phyloP scores from a whole-genome alignment of 2,797 vertebrate genomes.

The Trematomus bernacchii region DNA sequence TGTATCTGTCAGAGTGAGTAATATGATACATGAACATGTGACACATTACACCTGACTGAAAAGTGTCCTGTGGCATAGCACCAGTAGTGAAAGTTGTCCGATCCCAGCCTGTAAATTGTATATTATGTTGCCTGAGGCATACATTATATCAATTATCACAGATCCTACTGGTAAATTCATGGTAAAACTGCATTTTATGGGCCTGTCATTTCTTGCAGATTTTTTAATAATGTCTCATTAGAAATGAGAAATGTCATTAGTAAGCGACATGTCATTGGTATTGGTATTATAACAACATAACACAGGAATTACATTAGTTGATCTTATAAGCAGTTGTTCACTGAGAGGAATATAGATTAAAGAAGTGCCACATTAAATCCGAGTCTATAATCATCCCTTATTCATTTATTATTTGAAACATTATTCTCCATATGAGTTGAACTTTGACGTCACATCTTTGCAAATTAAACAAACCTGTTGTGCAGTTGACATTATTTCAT shows the following conservation, averaged over 20 bases:
- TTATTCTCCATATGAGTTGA: not conserved
- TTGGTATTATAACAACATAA: no score
- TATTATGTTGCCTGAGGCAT: not conserved
- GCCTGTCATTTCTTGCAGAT: not conserved
- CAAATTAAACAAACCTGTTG: not conserved
- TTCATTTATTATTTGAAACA: not conserved
- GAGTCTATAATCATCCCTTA: not conserved
- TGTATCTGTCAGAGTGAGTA: slow-evolving; percentile 51
- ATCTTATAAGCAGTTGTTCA: not conserved
- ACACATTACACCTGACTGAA: slow-evolving; percentile 38
- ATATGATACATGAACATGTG: slow-evolving; percentile 50
- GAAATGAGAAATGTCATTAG: not conserved
- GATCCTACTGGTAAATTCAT: not conserved
- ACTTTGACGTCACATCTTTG: not conserved
- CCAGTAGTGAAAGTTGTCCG: not conserved
- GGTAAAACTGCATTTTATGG: not conserved
- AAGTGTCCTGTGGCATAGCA: slow-evolving; percentile 5
- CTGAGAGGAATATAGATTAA: not conserved
- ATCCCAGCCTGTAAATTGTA: not conserved
- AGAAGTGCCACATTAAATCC: not conserved
- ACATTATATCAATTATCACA: not conserved
- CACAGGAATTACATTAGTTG: not conserved
- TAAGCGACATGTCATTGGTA: not conserved
- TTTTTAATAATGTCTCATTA: not conserved
- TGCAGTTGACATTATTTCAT: not conserved